Conservation (phyloP, 2,888 invertebrate genomes). For the Drosophila kokeensis region DNA sequence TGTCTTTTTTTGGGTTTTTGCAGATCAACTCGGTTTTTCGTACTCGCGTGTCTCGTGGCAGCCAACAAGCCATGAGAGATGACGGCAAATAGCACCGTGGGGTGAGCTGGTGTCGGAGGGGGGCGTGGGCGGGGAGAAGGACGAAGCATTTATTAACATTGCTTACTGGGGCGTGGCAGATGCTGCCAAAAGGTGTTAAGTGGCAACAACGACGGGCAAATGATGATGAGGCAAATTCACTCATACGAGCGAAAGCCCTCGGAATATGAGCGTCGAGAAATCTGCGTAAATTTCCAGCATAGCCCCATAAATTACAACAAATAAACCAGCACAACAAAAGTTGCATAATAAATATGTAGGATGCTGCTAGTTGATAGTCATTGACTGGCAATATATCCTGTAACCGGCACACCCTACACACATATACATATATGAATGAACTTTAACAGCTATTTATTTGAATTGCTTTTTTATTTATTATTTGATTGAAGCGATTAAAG, state of each 20-base stretch:
- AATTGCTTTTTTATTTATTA: background rate
- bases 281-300: constrained; percentile 56
- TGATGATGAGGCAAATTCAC: constrained; percentile 68
- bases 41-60: constrained; percentile 20
- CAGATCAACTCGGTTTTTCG: constrained; percentile 62
- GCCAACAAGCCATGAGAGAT: constrained; percentile 32
- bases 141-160: constrained; percentile 69
- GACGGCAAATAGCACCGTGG: background rate
- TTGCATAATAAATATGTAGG: constrained; percentile 32
- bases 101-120: background rate
- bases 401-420: background rate
- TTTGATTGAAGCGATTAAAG: background rate
- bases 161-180: constrained; percentile 69
- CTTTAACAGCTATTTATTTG: background rate
- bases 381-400: constrained; percentile 29
- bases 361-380: background rate
- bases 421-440: background rate
- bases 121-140: background rate
- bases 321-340: constrained; percentile 39
- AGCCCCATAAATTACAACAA: constrained; percentile 56
- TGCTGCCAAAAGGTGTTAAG: constrained; percentile 72
- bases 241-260: constrained; percentile 50
- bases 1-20: constrained; percentile 31
- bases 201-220: constrained; percentile 61
- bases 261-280: constrained; percentile 51